A percentile compares a stretch with the other conserved stretches of the same genome.
Evolutionary conservation across 2,113 vertebrate genomes (phyloP).

Genomic region (Atherinomorus stipes): DNA sequence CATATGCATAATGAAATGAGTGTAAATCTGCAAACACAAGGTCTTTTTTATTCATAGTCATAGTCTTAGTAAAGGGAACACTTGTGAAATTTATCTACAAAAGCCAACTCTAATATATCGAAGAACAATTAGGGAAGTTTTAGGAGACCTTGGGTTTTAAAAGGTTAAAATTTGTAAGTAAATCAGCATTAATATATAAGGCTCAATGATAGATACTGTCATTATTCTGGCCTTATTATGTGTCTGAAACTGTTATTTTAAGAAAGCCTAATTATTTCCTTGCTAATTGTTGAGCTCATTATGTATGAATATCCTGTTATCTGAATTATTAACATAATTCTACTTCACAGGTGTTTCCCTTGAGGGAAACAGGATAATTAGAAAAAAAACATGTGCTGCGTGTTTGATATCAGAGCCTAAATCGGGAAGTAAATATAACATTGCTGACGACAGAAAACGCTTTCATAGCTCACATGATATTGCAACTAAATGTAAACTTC

Average conservation of each 20-base stretch:
- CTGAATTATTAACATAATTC: conserved; percentile 38
- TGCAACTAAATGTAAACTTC: conserved; percentile 9
- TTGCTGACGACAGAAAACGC: conserved; percentile 12
- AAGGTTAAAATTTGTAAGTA: background rate
- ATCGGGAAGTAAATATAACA: conserved; percentile 18
- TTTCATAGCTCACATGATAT: conserved; percentile 32
- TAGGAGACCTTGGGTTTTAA: too few relatives aligned
- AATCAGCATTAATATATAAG: background rate
- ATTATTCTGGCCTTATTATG: background rate
- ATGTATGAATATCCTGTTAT: conserved; percentile 24
- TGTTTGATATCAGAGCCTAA: conserved; percentile 15
- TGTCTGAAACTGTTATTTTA: conserved; percentile 6
- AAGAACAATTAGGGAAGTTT: too few relatives aligned
- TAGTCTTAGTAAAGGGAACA: background rate
- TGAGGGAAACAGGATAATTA: conserved; percentile 18
- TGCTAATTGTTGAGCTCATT: conserved; percentile 49
- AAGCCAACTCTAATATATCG: too few relatives aligned
- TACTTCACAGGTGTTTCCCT: conserved; percentile 38
- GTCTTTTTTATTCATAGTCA: too few relatives aligned
- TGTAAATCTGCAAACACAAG: too few relatives aligned
- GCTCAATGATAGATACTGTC: background rate
- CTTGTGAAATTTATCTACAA: background rate
- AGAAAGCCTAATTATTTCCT: conserved; percentile 30
- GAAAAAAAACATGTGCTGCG: conserved; percentile 6
- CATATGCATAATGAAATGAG: too few relatives aligned